These are phyloP conservation scores for Illadopsis cleaveri DNA, from an alignment of 2,113 vertebrate species.

Conservation along the genomic window DNA sequence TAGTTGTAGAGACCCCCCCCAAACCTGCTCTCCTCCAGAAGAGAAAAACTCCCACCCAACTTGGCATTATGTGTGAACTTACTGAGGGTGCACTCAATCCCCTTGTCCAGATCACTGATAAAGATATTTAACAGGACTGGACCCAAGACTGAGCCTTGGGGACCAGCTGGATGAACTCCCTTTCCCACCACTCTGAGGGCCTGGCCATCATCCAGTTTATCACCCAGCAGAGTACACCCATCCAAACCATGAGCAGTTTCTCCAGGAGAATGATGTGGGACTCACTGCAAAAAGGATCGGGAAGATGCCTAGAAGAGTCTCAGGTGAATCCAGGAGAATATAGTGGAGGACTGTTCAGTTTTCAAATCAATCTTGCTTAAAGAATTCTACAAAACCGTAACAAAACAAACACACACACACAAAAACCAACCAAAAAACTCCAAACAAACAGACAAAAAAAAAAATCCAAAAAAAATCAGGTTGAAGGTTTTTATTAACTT, in stretches of 20 bases:
- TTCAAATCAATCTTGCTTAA: too few species aligned
- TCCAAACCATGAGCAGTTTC: not conserved
- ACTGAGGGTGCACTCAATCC: not conserved
- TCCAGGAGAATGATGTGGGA: not conserved
- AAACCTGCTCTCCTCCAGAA: not conserved
- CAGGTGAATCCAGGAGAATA: not conserved
- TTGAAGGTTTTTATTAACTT: not conserved
- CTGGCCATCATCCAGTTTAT: not conserved
- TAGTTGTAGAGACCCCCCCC: accelerated
- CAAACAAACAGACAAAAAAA: not conserved
- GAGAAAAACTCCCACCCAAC: not conserved
- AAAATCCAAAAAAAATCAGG: not conserved
- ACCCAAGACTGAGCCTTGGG: not conserved
- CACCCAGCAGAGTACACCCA: not conserved
- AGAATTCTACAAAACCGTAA: too few species aligned
- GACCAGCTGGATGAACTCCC: not conserved
- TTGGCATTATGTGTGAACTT: not conserved
- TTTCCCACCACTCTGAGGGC: not conserved
- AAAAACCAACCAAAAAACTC: not conserved
- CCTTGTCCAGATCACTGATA: not conserved
- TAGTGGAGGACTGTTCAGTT: not conserved
- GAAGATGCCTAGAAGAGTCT: not conserved
- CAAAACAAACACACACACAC: not conserved
- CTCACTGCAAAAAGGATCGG: not conserved
- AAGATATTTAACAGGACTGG: too few species aligned